Conservation (phyloP, 1,140 invertebrate species). For the Hyles euphorbiae region DNA sequence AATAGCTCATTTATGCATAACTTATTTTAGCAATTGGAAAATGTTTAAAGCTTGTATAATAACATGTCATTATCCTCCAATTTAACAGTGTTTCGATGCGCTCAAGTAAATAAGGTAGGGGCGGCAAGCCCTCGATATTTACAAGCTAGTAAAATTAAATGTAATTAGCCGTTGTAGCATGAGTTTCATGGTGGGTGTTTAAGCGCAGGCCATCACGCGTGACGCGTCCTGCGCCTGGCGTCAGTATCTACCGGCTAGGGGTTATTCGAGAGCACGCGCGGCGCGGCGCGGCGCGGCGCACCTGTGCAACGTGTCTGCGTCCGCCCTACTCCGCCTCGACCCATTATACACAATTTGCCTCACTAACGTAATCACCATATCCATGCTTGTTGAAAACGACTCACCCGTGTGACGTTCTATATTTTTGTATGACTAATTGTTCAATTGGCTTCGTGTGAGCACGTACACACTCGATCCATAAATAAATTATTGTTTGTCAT, state of each 20-base stretch:
- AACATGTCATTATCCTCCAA: not conserved
- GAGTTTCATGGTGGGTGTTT: slow-evolving; percentile 6
- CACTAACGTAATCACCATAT: slow-evolving; percentile 52
- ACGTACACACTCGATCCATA: too few species aligned
- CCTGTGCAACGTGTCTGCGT: slow-evolving; percentile 46
- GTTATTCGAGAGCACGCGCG: slow-evolving; percentile 24
- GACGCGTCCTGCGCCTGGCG: slow-evolving; percentile 3
- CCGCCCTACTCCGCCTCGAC: slow-evolving; percentile 43
- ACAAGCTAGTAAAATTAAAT: slow-evolving; percentile 37
- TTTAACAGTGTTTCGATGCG: slow-evolving; percentile 12
- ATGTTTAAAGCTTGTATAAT: too few species aligned
- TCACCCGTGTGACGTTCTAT: slow-evolving; percentile 14
- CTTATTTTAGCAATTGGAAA: too few species aligned
- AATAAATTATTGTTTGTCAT: not conserved
- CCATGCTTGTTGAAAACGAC: slow-evolving; percentile 56
- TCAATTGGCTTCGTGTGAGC: not conserved
- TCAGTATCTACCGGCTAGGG: not conserved
- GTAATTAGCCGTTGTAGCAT: slow-evolving; percentile 35
- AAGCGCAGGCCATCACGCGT: slow-evolving; percentile 3
- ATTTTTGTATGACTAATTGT: slow-evolving; percentile 5
- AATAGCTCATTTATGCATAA: too few species aligned
- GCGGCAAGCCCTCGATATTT: slow-evolving; percentile 9
- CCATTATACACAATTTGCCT: slow-evolving; percentile 65
- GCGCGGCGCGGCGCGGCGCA: slow-evolving; percentile 38
- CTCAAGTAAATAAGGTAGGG: slow-evolving; percentile 12